Conservation (phyloP, 2,797 vertebrate species). For the Novumbra hubbsi region DNA sequence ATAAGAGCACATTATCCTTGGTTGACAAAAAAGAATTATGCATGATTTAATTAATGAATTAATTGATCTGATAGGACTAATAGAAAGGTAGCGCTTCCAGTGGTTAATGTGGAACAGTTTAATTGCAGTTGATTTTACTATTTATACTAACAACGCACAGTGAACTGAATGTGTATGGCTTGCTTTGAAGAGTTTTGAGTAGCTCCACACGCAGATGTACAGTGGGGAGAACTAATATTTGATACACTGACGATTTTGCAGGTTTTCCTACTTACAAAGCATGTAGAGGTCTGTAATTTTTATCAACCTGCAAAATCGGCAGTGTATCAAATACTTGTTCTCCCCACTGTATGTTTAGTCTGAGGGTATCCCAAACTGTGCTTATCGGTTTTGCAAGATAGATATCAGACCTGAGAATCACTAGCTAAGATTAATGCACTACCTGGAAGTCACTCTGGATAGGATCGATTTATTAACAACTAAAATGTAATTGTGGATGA, state of each 20-base stretch:
- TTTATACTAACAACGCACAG: neutral
- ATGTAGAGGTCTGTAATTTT: too few species aligned
- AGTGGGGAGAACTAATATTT: too few species aligned
- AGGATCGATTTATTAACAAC: too few species aligned
- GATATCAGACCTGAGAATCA: conserved; percentile 2
- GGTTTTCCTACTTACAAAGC: too few species aligned
- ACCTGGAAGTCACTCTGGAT: too few species aligned
- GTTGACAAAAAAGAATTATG: neutral
- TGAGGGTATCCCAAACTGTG: neutral
- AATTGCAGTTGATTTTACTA: neutral
- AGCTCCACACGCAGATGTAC: neutral
- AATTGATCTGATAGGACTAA: neutral
- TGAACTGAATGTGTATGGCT: neutral
- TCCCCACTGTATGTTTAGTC: too few species aligned
- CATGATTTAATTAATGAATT: neutral
- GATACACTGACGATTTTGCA: too few species aligned
- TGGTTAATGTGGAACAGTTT: neutral
- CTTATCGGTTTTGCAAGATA: neutral
- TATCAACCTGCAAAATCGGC: too few species aligned
- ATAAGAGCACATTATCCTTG: neutral
- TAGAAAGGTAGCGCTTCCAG: neutral
- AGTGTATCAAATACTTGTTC: too few species aligned
- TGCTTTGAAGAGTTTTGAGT: neutral
- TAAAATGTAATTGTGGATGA: neutral
- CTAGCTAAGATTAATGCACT: too few species aligned